Evolutionary conservation across 2,797 vertebrate species (phyloP), one percentile per base, ranked within the genome.

Genomic region (Octomys mimax): DNA sequence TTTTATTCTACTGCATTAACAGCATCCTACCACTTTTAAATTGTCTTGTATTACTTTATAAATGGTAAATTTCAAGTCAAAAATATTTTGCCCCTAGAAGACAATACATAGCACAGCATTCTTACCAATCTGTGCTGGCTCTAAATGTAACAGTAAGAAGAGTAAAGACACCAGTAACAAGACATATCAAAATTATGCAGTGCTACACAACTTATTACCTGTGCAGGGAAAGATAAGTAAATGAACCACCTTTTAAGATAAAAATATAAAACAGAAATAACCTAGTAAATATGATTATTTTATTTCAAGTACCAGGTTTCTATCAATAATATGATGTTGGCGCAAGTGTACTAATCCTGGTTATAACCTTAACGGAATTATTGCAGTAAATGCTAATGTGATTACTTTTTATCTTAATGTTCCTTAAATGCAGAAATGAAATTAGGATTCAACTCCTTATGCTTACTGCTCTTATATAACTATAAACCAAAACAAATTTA

Each of bases 351-450:
- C 54, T 36, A 89, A 92, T 88, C 90, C 49, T 93, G 68, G 59
- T 94, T 91, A 92, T 89, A 89, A 77, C 24, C 62, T 68, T 92
- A 90, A 95, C 39, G 88, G 57, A 89, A 92, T 71, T 94, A 86
- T 13, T 49, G 6, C 26, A 78, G 16, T 13, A 64, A 89, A 92
- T 62, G 22, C 31, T 46, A 87, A 86, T 39, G 78, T 36, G 83
- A 87, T 78, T 88, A 91, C 75, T 89, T 95, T 68, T 66, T 91
- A 85, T 64, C 93, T 92, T 71, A 93, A 93, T 80, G 21, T 46
- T 95, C 42, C 61, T 95, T 71, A 91, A 61, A 93, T 33, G 42
- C n/a, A 95, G 26, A 95, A 87, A 95, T 89, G 18, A 97, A 95
- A 93, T 79, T 75, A 93, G 21, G n/a, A 89, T 93, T 84, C 86